phyloP scores from a whole-genome alignment of 2,113 vertebrate species.

The Marmota monax region DNA sequence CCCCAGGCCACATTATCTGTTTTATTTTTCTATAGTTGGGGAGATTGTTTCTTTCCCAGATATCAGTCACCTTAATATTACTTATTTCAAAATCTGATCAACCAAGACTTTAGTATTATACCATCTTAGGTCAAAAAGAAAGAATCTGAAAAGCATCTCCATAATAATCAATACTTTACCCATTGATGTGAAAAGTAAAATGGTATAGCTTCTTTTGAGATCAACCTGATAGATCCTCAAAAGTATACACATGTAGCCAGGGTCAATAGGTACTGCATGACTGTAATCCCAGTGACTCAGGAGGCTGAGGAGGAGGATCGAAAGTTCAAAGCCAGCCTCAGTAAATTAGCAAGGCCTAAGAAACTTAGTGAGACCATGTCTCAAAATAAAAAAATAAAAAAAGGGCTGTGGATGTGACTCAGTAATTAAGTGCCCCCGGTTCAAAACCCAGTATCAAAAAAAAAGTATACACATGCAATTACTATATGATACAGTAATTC shows the following conservation, averaged over 20 bases:
- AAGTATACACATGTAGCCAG: background rate
- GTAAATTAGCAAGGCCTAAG: too few species aligned
- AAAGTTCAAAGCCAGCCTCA: too few species aligned
- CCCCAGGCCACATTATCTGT: background rate
- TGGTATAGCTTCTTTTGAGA: background rate
- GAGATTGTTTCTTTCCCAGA: background rate
- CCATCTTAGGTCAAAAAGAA: background rate
- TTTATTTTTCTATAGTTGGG: background rate
- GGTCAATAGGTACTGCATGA: too few species aligned
- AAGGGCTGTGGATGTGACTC: too few species aligned
- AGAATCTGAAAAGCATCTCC: background rate
- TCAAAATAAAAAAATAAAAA: too few species aligned
- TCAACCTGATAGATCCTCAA: background rate
- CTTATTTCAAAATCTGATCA: background rate
- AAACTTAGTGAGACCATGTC: too few species aligned
- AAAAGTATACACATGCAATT: background rate
- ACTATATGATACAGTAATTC: rapidly evolving
- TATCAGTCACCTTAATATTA: background rate
- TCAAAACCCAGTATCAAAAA: background rate
- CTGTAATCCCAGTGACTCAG: too few species aligned
- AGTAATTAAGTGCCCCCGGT: too few species aligned
- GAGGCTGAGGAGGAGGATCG: too few species aligned
- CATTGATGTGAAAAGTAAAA: background rate
- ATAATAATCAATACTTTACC: background rate
- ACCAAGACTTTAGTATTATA: background rate